Evolutionary conservation across 1,140 invertebrate species (phyloP).

Genomic region (Gryon sp.): DNA sequence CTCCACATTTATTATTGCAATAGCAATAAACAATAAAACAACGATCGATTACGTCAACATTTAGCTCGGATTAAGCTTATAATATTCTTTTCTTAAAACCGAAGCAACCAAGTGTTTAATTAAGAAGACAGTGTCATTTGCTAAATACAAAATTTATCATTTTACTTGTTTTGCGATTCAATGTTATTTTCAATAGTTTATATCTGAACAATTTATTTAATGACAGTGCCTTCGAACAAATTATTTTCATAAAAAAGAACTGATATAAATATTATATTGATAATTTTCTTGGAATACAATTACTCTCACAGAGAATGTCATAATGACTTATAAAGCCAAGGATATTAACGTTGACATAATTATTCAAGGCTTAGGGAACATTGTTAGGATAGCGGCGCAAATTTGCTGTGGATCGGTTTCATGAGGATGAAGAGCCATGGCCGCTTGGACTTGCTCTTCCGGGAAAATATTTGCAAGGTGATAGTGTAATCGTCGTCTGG

Average conservation of each 20-base stretch:
- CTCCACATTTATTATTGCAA: constrained; percentile 24
- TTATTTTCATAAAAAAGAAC: constrained; percentile 10
- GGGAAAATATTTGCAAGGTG: constrained; percentile 93
- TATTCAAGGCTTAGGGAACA: constrained; percentile 83
- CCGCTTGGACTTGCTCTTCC: constrained; percentile 90
- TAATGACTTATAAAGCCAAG: constrained; percentile 41
- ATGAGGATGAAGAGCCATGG: constrained; percentile 91
- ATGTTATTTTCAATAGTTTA: too few species aligned
- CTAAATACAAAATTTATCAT: too few species aligned
- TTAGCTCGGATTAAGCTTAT: too few species aligned
- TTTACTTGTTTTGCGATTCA: too few species aligned
- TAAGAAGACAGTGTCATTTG: too few species aligned
- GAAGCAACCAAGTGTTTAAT: too few species aligned
- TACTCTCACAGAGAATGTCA: constrained; percentile 67
- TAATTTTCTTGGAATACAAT: constrained; percentile 9
- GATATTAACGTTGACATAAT: constrained; percentile 65
- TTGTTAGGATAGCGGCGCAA: constrained; percentile 90
- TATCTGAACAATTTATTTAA: too few species aligned
- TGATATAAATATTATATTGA: constrained; percentile 40
- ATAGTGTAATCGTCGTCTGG: constrained; percentile 88
- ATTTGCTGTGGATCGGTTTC: constrained; percentile 93
- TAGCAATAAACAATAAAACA: constrained; percentile 32
- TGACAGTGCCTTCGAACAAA: too few species aligned
- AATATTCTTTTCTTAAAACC: too few species aligned
- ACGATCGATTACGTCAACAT: constrained; percentile 10